These are phyloP conservation scores for Pangasius krempfi DNA, from an alignment of 2,797 vertebrate genomes.

Conservation along the genomic window DNA sequence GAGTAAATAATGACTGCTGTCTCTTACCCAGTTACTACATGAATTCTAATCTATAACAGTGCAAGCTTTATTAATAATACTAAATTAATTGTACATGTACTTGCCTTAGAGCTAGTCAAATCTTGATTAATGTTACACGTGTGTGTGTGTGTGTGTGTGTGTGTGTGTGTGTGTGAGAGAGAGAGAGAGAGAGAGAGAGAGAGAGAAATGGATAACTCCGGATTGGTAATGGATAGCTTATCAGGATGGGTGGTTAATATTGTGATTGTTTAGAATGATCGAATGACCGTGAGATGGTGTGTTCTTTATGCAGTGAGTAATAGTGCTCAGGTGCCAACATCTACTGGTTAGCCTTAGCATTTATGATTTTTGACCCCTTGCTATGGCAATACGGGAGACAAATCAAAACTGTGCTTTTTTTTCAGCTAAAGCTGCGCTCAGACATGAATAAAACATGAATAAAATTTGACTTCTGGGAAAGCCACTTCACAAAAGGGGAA, in stretches of 20 bases:
- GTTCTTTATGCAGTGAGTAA: not conserved
- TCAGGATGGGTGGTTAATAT: not conserved
- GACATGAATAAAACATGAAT: not conserved
- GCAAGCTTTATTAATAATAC: not conserved
- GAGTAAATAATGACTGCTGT: not conserved
- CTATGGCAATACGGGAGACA: not conserved
- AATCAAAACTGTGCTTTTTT: not conserved
- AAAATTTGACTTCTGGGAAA: not conserved
- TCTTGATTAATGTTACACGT: not conserved
- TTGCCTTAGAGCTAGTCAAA: not conserved
- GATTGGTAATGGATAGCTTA: not conserved
- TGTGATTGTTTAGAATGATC: not conserved
- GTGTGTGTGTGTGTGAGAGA: too few species aligned
- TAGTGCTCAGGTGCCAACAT: not conserved
- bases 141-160: not conserved
- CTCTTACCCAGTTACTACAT: not conserved
- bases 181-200: too few species aligned
- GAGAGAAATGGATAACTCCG: too few species aligned
- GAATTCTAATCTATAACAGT: not conserved
- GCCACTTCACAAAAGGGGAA: not conserved
- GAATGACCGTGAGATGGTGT: not conserved
- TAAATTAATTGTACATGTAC: not conserved
- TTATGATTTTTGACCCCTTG: not conserved
- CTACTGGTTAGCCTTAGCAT: not conserved
- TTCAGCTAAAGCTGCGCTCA: not conserved